Evolutionary conservation across 2,797 vertebrate genomes (phyloP).

Genomic region (Spinus pinus): DNA sequence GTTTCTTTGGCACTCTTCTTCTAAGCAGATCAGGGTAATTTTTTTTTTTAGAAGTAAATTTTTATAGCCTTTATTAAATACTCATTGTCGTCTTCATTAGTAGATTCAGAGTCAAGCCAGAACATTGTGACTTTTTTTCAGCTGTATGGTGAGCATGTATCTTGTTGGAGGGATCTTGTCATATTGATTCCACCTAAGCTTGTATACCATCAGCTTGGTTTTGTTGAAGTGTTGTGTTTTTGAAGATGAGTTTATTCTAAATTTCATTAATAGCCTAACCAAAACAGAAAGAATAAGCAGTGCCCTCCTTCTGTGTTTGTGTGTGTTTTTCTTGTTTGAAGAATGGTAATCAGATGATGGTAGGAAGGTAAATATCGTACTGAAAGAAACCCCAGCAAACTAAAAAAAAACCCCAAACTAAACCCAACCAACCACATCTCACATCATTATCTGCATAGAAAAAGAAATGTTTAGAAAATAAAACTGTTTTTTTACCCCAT

Average conservation of each 20-base stretch:
- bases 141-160: not conserved
- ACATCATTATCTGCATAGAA: not conserved
- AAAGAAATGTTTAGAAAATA: not conserved
- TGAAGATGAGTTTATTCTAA: not conserved
- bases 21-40: not conserved
- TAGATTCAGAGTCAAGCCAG: not conserved
- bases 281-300: not conserved
- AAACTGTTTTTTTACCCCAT: rapidly evolving
- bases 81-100: not conserved
- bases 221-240: not conserved
- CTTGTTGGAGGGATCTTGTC: not conserved
- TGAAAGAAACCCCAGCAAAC: not conserved
- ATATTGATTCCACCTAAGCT: not conserved
- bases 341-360: not conserved
- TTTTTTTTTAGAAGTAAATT: not conserved
- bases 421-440: not conserved
- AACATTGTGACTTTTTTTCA: not conserved
- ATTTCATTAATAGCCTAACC: not conserved
- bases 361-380: not conserved
- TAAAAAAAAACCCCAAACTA: not conserved
- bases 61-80: not conserved
- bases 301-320: not conserved
- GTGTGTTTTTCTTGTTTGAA: not conserved
- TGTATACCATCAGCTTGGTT: not conserved
- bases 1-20: not conserved